Percentiles rank a stretch among this genome's conserved stretches.
Evolutionary conservation across 2,888 invertebrate genomes (phyloP).

Genomic region (Mythimna vitellina): DNA sequence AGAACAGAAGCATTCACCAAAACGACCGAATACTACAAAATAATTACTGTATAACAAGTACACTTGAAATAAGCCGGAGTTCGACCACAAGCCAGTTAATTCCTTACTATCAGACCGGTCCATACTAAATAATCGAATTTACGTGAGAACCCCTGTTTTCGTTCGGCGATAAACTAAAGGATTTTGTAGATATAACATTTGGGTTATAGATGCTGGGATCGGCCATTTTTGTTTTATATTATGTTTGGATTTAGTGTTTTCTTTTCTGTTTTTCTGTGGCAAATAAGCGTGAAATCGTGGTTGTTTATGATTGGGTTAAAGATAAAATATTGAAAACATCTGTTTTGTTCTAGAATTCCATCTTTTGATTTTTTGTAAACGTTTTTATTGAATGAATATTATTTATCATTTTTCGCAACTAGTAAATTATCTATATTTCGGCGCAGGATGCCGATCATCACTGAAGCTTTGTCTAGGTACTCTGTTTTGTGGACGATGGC

Average conservation of each 20-base stretch:
- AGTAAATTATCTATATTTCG: too few relatives aligned
- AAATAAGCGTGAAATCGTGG: slow-evolving; percentile 15
- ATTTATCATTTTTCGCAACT: background rate
- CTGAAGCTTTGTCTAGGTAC: too few relatives aligned
- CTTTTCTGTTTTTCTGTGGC: slow-evolving; percentile 14
- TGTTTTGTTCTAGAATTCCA: background rate
- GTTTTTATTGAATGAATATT: background rate
- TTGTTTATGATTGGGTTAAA: slow-evolving; percentile 12
- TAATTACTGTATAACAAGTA: slow-evolving; percentile 40
- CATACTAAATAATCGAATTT: slow-evolving; percentile 61
- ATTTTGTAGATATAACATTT: slow-evolving; percentile 57
- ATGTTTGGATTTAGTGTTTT: slow-evolving; percentile 34
- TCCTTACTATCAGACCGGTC: slow-evolving; percentile 43
- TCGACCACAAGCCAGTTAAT: slow-evolving; percentile 55
- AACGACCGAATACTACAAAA: slow-evolving; percentile 35
- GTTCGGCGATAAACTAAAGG: slow-evolving; percentile 56
- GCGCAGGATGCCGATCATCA: too few relatives aligned
- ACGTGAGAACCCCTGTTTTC: slow-evolving; percentile 44
- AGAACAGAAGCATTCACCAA: slow-evolving; percentile 3
- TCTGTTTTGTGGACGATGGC: too few relatives aligned
- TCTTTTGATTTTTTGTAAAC: background rate
- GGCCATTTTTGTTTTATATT: slow-evolving; percentile 44
- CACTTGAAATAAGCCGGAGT: slow-evolving; percentile 34
- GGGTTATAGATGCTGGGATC: slow-evolving; percentile 26
- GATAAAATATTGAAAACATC: slow-evolving; percentile 1